Base-by-base conservation (phyloP, 2,113 vertebrate genomes). In the Hippopotamus amphibius region DNA sequence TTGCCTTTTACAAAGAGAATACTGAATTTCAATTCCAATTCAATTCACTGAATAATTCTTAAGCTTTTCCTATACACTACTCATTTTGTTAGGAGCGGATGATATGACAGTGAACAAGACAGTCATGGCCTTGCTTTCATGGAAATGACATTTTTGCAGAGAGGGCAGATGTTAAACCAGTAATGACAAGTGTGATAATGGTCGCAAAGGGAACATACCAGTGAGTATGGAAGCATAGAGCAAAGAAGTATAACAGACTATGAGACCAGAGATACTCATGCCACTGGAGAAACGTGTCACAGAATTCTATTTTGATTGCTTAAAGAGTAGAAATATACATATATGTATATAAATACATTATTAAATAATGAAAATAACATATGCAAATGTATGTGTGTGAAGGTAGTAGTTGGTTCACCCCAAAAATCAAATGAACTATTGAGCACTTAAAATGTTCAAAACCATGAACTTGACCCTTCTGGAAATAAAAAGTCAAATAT, bases 1-100 rank as follows among this genome's bases (percentile, higher is more conserved):
- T 6, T 68, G 43, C 30, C 24, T 68, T 95, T 93, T 94, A 11
- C 57, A 48, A 88, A 50, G 1, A 10, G 37, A 37, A 92, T 89
- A 66, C 5, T 65, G 30, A 74, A 96, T 81, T 96, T 92, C 8
- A 28, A 57, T 90, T 55, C 55, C n/a, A 81, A 24, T 19, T 91
- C 24, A 71, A 57, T 28, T 88, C 59, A 94, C 50, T 65, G 53
- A 86, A 82, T 55, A 69, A 21, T 43, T 61, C 19, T 84, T 71
- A 76, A 59, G 22, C 37, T 92, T 2, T 92, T 86, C 57, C 16
- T 37, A 24, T 30, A 43, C 11, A 61, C n/a, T 41, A 66, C 4
- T 94, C 13, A 57, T 48, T 94, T 71, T 41, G 21, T 63, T 71
- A 80, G 43, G 21, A 21, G 7, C 61, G 55, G 7, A 68, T 72